These are phyloP conservation scores for Eleutherodactylus coqui DNA, from an alignment of 2,797 vertebrate species.

Conservation along the genomic window DNA sequence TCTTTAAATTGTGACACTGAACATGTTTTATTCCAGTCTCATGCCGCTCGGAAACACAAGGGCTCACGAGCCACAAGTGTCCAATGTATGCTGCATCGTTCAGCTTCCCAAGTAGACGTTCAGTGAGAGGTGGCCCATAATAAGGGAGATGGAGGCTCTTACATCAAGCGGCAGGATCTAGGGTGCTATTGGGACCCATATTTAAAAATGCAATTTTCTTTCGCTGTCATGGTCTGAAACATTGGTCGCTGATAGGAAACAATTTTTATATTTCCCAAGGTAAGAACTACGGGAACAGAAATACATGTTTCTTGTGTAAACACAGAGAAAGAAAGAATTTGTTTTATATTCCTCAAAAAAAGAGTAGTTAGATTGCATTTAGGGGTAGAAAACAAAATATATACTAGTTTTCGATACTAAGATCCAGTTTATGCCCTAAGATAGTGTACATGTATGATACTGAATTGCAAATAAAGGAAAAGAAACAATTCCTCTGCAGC, in stretches of 20 bases:
- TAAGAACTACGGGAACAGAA: neutral
- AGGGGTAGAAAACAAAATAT: neutral
- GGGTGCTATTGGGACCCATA: constrained; percentile 4
- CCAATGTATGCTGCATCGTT: neutral
- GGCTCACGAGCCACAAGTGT: neutral
- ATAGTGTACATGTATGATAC: neutral
- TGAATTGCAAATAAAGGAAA: no score
- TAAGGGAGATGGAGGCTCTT: constrained; percentile 1
- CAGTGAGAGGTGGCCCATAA: constrained; percentile 17
- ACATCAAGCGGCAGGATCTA: neutral
- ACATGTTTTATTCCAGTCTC: constrained; percentile 3
- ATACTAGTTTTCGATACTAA: neutral
- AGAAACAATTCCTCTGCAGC: no score
- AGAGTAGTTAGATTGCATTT: neutral
- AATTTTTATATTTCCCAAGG: constrained; percentile 9
- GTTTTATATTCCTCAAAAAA: neutral
- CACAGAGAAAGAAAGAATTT: neutral
- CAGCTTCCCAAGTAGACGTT: constrained; percentile 3
- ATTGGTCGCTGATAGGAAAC: constrained; percentile 22
- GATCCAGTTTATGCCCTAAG: neutral
- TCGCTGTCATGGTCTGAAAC: constrained; percentile 17
- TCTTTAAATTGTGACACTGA: neutral
- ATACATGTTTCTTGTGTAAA: neutral
- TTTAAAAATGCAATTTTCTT: constrained; percentile 23
- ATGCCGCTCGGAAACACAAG: neutral